A percentile compares a stretch with the other conserved stretches of the same genome.
phyloP scores from a whole-genome alignment of 2,113 vertebrate genomes.

The Atlantisia rogersi region DNA sequence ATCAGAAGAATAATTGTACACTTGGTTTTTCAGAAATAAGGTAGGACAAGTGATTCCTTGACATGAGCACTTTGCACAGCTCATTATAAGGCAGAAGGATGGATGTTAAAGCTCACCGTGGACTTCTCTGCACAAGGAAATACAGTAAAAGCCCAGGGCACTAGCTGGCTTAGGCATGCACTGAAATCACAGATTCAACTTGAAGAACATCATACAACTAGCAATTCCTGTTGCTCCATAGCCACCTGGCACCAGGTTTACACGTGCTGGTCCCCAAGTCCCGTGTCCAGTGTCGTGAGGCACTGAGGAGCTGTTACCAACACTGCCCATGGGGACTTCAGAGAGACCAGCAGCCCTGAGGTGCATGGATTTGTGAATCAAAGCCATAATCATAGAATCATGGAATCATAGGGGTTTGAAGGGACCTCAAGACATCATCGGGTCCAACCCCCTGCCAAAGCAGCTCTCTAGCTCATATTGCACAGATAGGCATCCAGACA shows the following conservation, averaged over 20 bases:
- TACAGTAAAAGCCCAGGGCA: not conserved
- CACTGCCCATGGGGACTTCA: not conserved
- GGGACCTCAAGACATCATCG: too few relatives aligned
- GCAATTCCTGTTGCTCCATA: not conserved
- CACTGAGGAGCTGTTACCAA: not conserved
- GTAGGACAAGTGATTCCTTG: not conserved
- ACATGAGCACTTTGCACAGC: not conserved
- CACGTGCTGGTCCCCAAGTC: not conserved
- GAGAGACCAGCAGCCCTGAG: not conserved
- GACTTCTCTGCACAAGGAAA: not conserved
- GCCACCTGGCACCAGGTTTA: not conserved
- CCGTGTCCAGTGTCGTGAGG: not conserved
- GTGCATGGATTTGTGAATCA: not conserved
- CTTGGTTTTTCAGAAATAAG: not conserved
- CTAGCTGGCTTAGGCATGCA: not conserved
- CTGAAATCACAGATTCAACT: not conserved
- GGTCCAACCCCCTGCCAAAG: too few relatives aligned
- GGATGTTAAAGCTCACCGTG: not conserved
- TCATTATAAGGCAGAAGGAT: not conserved
- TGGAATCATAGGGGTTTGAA: too few relatives aligned
- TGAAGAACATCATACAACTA: not conserved
- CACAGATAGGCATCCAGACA: too few relatives aligned
- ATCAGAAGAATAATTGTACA: not conserved
- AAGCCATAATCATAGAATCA: not conserved
- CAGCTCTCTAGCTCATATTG: too few relatives aligned